Evolutionary conservation across 2,113 vertebrate genomes (phyloP).

Genomic region (Muntiacus reevesi): DNA sequence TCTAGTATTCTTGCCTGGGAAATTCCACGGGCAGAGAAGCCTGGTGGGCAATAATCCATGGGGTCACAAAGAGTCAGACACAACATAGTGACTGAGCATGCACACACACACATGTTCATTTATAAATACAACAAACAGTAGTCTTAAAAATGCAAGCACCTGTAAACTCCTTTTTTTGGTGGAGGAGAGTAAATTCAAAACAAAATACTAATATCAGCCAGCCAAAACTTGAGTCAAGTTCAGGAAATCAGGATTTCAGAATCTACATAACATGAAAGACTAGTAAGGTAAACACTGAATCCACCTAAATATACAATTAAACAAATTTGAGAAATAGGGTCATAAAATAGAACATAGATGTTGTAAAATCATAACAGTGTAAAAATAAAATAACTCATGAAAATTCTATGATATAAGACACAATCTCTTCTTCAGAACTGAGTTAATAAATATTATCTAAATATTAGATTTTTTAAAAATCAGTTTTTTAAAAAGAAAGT

Average conservation of each 20-base stretch:
- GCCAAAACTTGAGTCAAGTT: background rate
- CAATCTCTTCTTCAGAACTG: background rate
- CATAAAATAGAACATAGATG: slow-evolving; percentile 4
- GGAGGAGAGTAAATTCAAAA: background rate
- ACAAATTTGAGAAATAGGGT: background rate
- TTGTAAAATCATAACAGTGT: background rate
- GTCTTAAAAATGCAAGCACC: background rate
- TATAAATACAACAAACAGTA: background rate
- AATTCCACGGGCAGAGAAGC: background rate
- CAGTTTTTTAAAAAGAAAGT: background rate
- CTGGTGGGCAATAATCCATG: background rate
- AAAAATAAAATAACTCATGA: background rate
- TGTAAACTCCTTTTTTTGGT: background rate
- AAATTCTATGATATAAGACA: background rate
- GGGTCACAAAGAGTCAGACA: background rate
- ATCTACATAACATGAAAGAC: background rate
- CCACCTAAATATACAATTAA: background rate
- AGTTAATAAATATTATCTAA: background rate
- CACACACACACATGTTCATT: background rate
- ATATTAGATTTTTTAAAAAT: background rate
- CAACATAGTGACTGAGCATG: background rate
- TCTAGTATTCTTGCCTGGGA: background rate
- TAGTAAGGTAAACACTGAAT: background rate
- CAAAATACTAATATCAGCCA: background rate
- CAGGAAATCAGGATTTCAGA: background rate